A percentile compares a stretch with the other conserved stretches of the same genome.
phyloP scores from a whole-genome alignment of 2,113 vertebrate genomes.

The Solenodon paradoxus region DNA sequence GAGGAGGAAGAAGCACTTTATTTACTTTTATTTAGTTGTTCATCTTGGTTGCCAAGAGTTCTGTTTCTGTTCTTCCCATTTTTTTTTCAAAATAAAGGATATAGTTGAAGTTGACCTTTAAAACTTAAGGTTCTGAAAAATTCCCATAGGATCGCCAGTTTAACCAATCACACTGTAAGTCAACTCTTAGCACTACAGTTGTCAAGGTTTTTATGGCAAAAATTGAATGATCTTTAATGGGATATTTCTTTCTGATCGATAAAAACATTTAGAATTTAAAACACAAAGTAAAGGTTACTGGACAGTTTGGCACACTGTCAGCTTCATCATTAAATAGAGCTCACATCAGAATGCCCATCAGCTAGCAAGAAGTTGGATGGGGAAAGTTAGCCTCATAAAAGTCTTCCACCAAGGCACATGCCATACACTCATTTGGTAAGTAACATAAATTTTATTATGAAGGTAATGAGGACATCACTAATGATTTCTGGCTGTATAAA shows the following conservation, averaged over 20 bases:
- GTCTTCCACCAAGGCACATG: background rate
- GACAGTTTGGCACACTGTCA: slow-evolving; percentile 49
- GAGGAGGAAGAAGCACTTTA: too few relatives aligned
- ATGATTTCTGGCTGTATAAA: background rate
- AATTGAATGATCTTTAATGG: slow-evolving; percentile 45
- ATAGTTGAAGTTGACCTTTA: background rate
- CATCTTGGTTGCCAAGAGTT: background rate
- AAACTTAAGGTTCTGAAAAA: background rate
- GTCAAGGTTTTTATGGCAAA: slow-evolving; percentile 56
- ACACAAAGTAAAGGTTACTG: slow-evolving; percentile 9
- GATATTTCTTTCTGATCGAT: slow-evolving; percentile 60
- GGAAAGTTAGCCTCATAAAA: background rate
- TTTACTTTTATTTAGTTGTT: too few relatives aligned
- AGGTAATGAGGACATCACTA: background rate
- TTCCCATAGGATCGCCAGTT: background rate
- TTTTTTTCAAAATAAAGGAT: slow-evolving; percentile 14
- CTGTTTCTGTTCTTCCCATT: background rate
- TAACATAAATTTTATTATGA: slow-evolving; percentile 22
- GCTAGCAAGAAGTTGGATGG: background rate
- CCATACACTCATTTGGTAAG: too few relatives aligned
- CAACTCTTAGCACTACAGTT: slow-evolving; percentile 25
- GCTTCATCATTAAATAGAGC: slow-evolving; percentile 19
- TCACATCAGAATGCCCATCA: background rate
- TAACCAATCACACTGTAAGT: slow-evolving; percentile 25
- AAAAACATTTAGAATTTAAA: slow-evolving; percentile 54